A percentile compares a stretch with the other conserved stretches of the same genome.
Conservation (phyloP, 2,113 vertebrate species). For the Apus apus region DNA sequence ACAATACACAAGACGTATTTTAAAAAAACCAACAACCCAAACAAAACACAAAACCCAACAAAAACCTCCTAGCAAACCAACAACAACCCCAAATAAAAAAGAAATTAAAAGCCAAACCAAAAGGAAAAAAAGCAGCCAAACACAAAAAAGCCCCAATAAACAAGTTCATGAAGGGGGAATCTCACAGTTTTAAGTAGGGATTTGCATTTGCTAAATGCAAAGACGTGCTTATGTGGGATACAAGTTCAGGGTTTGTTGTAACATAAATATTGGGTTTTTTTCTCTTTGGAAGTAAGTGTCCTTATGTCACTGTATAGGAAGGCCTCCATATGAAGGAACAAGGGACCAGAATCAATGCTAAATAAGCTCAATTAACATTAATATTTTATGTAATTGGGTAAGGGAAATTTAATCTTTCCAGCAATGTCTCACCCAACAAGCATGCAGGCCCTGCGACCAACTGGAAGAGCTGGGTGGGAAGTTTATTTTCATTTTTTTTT, state of each 20-base stretch:
- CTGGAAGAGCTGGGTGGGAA: not conserved
- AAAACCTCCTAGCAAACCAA: too few relatives aligned
- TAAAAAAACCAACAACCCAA: too few relatives aligned
- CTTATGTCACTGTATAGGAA: not conserved
- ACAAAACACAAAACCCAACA: not conserved
- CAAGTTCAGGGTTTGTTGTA: not conserved
- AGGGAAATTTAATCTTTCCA: constrained; percentile 63
- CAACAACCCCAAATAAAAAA: not conserved
- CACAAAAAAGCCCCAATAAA: not conserved
- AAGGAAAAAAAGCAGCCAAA: too few relatives aligned
- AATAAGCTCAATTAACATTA: constrained; percentile 59
- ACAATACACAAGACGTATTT: not conserved
- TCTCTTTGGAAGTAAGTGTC: not conserved
- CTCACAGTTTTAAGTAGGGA: not conserved
- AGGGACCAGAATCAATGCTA: constrained; percentile 32
- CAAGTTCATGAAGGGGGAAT: not conserved
- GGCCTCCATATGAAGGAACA: not conserved
- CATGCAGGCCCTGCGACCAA: not conserved
- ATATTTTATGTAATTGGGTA: constrained; percentile 63
- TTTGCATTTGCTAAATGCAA: not conserved
- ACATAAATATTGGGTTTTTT: not conserved
- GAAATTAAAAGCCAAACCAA: not conserved
- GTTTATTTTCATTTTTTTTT: not conserved
- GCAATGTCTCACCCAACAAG: constrained; percentile 16
- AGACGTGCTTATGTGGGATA: not conserved